These are phyloP conservation scores for Apteryx owenii DNA, from an alignment of 2,113 vertebrate genomes.

Conservation along the genomic window DNA sequence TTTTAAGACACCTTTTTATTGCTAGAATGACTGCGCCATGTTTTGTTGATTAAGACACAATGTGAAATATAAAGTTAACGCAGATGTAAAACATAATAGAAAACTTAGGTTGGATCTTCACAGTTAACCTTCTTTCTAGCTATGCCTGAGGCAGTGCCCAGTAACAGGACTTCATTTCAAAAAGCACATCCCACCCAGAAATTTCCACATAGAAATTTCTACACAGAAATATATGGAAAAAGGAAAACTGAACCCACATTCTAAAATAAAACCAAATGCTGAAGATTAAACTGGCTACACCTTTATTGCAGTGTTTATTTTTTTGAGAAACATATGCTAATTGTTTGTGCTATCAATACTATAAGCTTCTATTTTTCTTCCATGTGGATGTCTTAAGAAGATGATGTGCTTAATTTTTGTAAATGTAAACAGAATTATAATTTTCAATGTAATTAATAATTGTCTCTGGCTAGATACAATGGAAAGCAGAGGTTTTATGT, in stretches of 20 bases:
- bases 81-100: neutral
- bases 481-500: neutral
- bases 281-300: neutral
- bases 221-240: neutral
- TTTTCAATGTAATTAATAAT: slow-evolving; percentile 8
- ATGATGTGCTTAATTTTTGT: neutral
- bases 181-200: neutral
- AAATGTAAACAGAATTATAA: neutral
- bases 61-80: neutral
- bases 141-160: neutral
- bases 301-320: neutral
- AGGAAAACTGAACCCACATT: neutral
- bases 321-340: neutral
- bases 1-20: neutral
- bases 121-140: neutral
- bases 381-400: neutral
- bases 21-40: neutral
- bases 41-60: neutral
- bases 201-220: neutral
- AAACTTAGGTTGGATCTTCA: neutral
- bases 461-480: neutral
- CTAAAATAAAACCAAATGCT: neutral
- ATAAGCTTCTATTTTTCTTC: neutral
- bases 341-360: neutral
- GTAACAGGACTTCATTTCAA: neutral